Evolutionary conservation across 2,113 vertebrate species (phyloP).

Genomic region (Arvicanthis niloticus): DNA sequence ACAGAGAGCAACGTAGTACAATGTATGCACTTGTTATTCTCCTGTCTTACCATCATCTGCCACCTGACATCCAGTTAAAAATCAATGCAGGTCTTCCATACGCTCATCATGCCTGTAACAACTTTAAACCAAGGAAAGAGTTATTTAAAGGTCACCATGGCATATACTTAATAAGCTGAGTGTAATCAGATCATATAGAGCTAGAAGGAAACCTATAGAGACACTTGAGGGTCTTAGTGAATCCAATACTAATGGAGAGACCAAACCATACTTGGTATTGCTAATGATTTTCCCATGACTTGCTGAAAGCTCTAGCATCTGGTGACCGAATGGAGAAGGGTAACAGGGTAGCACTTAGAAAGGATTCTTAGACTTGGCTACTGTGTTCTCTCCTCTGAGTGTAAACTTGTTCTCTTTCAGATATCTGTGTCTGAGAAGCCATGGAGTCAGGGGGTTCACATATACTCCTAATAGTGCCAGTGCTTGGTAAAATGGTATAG

Average conservation of each 20-base stretch:
- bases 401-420: background rate
- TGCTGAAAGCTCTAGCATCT: background rate
- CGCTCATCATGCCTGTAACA: background rate
- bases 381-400: background rate
- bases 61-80: background rate
- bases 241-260: no score
- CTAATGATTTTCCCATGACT: background rate
- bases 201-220: background rate
- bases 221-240: background rate
- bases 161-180: background rate
- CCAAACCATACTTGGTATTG: background rate
- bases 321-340: slow-evolving; percentile 16
- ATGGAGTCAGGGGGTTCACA: background rate
- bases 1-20: background rate
- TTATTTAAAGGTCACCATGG: background rate
- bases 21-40: no score
- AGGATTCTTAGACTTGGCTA: background rate
- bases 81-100: background rate
- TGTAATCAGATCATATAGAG: background rate
- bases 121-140: background rate
- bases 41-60: no score
- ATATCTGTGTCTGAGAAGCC: background rate
- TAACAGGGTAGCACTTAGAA: slow-evolving; percentile 8
- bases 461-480: background rate
- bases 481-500: background rate